Evolutionary conservation across 2,797 vertebrate species (phyloP).

Genomic region (Hybognathus amarus): DNA sequence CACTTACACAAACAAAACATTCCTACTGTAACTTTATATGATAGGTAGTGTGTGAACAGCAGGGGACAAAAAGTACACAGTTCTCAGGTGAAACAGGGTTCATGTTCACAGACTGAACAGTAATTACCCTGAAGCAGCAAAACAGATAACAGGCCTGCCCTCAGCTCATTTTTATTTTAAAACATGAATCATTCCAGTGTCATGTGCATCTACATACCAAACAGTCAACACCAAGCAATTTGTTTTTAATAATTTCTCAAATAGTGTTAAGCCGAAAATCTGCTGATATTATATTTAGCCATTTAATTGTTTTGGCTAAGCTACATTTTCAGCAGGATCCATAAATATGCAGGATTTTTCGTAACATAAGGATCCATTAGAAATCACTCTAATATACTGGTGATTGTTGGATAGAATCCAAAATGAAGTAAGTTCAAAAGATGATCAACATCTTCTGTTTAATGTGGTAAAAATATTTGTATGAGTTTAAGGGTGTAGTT

Average conservation of each 20-base stretch:
- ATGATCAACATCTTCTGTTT: too few species aligned
- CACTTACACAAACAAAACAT: background rate
- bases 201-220: background rate
- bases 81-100: conserved; percentile 13
- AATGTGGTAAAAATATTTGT: too few species aligned
- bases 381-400: background rate
- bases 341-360: too few species aligned
- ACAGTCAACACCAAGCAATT: background rate
- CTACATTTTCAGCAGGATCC: background rate
- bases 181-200: background rate
- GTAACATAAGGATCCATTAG: background rate
- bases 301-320: background rate
- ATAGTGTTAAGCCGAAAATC: background rate
- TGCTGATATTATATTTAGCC: background rate
- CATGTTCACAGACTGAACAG: conserved; percentile 13
- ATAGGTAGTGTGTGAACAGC: conserved; percentile 16
- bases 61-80: conserved; percentile 1
- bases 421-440: too few species aligned
- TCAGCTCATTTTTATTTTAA: background rate
- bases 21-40: background rate
- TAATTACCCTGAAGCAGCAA: conserved; percentile 4
- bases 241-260: background rate
- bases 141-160: background rate
- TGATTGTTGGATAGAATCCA: too few species aligned
- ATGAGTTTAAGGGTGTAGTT: background rate